Conservation (phyloP, 1,140 invertebrate species). For the Grapholita molesta region DNA sequence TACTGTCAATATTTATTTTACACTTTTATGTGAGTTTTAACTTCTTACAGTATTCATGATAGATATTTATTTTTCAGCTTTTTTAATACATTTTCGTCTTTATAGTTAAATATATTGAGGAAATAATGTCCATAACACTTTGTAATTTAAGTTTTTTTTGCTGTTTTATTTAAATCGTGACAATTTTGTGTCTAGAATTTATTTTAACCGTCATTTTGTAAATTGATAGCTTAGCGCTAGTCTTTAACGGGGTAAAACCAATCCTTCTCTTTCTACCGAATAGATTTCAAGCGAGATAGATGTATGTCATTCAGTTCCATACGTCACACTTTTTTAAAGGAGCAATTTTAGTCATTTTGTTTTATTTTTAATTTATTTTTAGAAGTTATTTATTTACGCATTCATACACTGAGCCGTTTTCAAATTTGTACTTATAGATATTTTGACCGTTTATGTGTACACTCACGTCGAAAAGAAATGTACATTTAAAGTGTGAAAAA, state of each 20-base stretch:
- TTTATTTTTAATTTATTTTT: conserved; percentile 12
- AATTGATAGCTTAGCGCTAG: not conserved
- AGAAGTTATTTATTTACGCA: conserved; percentile 1
- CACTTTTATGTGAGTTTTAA: not conserved
- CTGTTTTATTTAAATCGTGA: not conserved
- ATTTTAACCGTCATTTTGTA: not conserved
- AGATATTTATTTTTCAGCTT: not conserved
- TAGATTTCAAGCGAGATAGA: not conserved
- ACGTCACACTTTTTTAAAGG: not conserved
- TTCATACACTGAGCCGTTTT: not conserved
- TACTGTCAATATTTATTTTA: not conserved
- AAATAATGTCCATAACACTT: no score
- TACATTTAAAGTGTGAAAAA: no score
- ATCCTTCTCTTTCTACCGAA: not conserved
- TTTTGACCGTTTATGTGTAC: not conserved
- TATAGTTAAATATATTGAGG: no score
- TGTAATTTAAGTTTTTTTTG: not conserved
- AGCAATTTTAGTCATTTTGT: conserved; percentile 8
- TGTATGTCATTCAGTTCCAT: not conserved
- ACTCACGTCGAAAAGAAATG: no score
- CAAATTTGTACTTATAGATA: not conserved
- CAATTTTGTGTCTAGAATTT: not conserved
- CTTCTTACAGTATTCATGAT: not conserved
- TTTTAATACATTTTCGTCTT: not conserved
- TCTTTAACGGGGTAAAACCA: not conserved